These are phyloP conservation scores for Paradoxurus hermaphroditus DNA, from an alignment of 2,113 vertebrate genomes.

Conservation along the genomic window DNA sequence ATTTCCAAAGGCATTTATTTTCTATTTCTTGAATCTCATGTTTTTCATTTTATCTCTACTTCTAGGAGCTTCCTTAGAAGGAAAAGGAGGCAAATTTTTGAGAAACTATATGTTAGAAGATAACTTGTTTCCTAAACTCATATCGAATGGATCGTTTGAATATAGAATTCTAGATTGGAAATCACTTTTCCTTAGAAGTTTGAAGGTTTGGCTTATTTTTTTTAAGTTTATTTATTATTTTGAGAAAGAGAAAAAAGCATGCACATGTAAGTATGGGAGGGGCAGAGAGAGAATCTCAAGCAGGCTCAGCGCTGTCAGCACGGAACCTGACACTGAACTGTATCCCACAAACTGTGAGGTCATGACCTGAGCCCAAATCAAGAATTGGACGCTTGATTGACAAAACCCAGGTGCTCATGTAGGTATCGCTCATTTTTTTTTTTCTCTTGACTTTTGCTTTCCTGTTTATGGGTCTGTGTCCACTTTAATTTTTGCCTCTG, in stretches of 20 bases:
- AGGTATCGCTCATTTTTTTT: not conserved
- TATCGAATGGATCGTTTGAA: not conserved
- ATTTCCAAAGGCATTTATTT: not conserved
- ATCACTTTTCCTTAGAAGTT: not conserved
- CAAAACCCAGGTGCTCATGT: no score
- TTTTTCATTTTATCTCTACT: not conserved
- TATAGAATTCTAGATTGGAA: not conserved
- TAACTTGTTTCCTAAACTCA: not conserved
- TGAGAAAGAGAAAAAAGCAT: no score
- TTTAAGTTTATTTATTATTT: no score
- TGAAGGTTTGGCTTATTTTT: not conserved
- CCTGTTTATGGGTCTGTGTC: not conserved
- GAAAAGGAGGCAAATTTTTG: not conserved
- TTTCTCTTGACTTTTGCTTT: not conserved
- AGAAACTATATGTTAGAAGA: not conserved
- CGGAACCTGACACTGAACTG: no score
- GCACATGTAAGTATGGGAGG: no score
- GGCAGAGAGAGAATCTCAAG: no score
- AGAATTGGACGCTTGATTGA: no score
- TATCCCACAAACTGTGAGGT: no score
- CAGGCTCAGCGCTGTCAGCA: no score
- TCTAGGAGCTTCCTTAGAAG: not conserved
- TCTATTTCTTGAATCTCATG: not conserved
- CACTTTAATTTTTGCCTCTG: not conserved
- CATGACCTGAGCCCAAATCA: no score